Evolutionary conservation across 2,888 invertebrate species (phyloP), one percentile per base, ranked within the genome.

Genomic region (Liodrosophila aerea): DNA sequence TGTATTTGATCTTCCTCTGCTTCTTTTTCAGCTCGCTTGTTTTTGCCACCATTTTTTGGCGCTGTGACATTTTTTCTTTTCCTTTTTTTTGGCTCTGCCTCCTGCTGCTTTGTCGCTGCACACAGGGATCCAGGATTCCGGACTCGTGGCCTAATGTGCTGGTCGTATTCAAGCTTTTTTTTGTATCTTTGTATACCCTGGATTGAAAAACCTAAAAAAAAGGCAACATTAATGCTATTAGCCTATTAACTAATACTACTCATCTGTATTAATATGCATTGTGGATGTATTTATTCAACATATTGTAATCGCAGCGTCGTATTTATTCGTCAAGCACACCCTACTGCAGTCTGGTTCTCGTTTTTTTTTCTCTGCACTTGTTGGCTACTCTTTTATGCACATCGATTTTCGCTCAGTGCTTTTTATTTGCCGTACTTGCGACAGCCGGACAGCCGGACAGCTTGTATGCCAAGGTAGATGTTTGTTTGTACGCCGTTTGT

Each of bases 381-480:
- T 77, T 84, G 82, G 76, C 81, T 80, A 83, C 77, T 85, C 80
- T 76, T 69, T 76, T 80, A 80, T 80, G 78, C 83, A 85, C 78
- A 80, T 85, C 78, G 85, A 85, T 80, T 78, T 78, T 85, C 78
- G 85, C 85, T 85, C 78, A 78, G 85, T 78, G 85, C 78, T 83
- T 83, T 80, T 85, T 85, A 85, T 80, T 85, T 85, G 81, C 80
- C 58, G 60, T 50, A 63, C 64, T 41, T 45, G 45, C 53, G 45
- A 56, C 61, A 39, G 40, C 39, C 47, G 57, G 73, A 54, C 63
- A 11, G 29, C 50, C n/a, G 15, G 44, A 47, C 47, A 46, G 34
- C 33, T 36, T 34, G 50, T 11, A 29, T 27, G 27, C 31, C 15
- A 31, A 12, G 27, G 15, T 49, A 16, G 11, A 31, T 30, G 54